Evolutionary conservation across 2,888 invertebrate species (phyloP).

Genomic region (Dryadula phaetusa): DNA sequence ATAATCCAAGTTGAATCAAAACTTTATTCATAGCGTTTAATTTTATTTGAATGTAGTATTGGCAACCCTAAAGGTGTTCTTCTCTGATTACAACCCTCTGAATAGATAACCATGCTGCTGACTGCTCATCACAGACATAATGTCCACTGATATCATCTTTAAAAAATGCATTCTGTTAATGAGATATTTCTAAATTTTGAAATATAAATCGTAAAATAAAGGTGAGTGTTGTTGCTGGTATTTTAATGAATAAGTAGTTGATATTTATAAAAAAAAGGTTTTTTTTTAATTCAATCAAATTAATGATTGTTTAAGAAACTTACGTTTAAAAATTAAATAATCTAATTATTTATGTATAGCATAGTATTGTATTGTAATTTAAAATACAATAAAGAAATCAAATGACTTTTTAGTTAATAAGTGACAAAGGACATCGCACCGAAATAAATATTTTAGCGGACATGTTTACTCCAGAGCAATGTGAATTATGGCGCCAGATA

Average conservation of each 20-base stretch:
- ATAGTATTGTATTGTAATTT: neutral
- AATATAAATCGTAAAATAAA: constrained; percentile 17
- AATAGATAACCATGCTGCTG: constrained; percentile 61
- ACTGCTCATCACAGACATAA: constrained; percentile 56
- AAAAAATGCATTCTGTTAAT: constrained; percentile 42
- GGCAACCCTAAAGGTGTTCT: constrained; percentile 47
- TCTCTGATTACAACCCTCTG: constrained; percentile 70
- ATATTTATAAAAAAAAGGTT: too few species aligned
- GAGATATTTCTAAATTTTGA: constrained; percentile 40
- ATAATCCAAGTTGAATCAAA: neutral
- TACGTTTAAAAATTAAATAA: too few species aligned
- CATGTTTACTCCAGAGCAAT: constrained; percentile 56
- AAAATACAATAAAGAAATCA: constrained; percentile 5
- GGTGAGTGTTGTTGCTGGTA: neutral
- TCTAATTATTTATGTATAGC: neutral
- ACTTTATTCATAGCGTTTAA: neutral
- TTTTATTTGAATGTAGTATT: constrained; percentile 5
- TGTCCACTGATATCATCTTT: constrained; percentile 50
- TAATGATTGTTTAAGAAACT: too few species aligned
- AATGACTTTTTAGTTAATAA: constrained; percentile 1
- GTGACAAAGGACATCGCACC: constrained; percentile 46
- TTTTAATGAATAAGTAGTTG: neutral
- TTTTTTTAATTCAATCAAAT: too few species aligned
- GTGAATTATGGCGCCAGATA: constrained; percentile 61
- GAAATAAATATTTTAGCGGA: constrained; percentile 57